phyloP scores from a whole-genome alignment of 2,888 invertebrate genomes.

The Eupithecia tripunctaria region DNA sequence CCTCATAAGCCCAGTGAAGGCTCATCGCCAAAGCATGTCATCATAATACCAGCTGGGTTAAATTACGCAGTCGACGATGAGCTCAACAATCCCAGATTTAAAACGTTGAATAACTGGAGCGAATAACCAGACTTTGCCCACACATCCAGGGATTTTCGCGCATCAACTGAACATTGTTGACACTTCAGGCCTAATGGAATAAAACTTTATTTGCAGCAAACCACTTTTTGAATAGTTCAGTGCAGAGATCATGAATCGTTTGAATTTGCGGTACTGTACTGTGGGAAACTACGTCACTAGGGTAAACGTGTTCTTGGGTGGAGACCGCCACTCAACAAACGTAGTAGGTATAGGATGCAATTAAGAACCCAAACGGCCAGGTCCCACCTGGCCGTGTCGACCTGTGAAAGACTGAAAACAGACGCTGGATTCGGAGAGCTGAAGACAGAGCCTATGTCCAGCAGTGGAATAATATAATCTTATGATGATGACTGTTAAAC shows the following conservation, averaged over 20 bases:
- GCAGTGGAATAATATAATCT: too few species aligned
- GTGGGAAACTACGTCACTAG: too few species aligned
- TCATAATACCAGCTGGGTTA: slow-evolving; percentile 26
- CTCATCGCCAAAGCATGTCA: slow-evolving; percentile 18
- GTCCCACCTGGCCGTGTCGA: too few species aligned
- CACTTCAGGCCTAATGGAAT: slow-evolving; percentile 10
- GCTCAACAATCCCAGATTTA: slow-evolving; percentile 21
- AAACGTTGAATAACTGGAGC: slow-evolving; percentile 29
- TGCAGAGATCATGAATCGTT: not conserved
- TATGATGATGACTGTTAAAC: not conserved
- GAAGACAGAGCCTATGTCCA: too few species aligned
- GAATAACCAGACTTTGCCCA: slow-evolving; percentile 16
- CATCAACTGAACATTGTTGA: slow-evolving; percentile 23
- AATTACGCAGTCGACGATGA: slow-evolving; percentile 22
- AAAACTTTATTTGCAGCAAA: slow-evolving; percentile 13
- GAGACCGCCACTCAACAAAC: too few species aligned
- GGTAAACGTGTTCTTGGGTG: too few species aligned
- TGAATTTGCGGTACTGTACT: not conserved
- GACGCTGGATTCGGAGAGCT: too few species aligned
- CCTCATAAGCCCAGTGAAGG: slow-evolving; percentile 4
- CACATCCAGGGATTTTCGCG: slow-evolving; percentile 23
- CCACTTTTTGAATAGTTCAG: slow-evolving; percentile 6
- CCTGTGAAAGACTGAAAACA: too few species aligned
- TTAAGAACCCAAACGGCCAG: too few species aligned
- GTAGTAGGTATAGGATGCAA: too few species aligned